phyloP scores from a whole-genome alignment of 1,140 invertebrate species.

The Tetramorium alpestre region DNA sequence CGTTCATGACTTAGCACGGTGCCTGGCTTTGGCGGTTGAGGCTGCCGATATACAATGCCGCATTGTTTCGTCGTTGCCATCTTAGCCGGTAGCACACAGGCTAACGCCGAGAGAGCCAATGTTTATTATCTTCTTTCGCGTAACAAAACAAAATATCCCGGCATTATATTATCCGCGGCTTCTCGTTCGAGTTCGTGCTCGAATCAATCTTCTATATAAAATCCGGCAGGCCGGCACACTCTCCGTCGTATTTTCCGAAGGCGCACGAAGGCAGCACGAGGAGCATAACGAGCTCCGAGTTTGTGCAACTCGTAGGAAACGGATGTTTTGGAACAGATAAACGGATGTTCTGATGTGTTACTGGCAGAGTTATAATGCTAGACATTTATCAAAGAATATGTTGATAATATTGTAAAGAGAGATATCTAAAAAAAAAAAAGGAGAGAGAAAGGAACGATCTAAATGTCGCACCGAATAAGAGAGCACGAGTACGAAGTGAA shows the following conservation, averaged over 20 bases:
- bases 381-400: not conserved
- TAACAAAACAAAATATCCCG: slow-evolving; percentile 72
- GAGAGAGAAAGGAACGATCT: not conserved
- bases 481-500: not conserved
- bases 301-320: not conserved
- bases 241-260: slow-evolving; percentile 58
- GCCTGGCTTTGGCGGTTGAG: slow-evolving; percentile 67
- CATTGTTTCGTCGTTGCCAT: slow-evolving; percentile 80
- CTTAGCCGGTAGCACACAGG: slow-evolving; percentile 69
- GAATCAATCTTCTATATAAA: slow-evolving; percentile 70
- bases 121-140: slow-evolving; percentile 76
- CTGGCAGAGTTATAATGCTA: not conserved
- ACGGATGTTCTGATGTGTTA: not conserved
- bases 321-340: slow-evolving; percentile 19
- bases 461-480: slow-evolving; percentile 9
- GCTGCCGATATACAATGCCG: slow-evolving; percentile 79
- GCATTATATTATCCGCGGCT: slow-evolving; percentile 66
- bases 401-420: not conserved
- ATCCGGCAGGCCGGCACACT: slow-evolving; percentile 44
- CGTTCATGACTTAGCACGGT: slow-evolving; percentile 76
- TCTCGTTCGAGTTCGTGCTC: slow-evolving; percentile 47
- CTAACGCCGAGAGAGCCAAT: slow-evolving; percentile 60
- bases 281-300: slow-evolving; percentile 14
- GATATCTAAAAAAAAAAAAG: not conserved
- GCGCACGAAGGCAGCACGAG: slow-evolving; percentile 45